Percentiles rank a stretch among this genome's conserved stretches.
These are phyloP conservation scores for Cercopithecus mona DNA, from an alignment of 2,113 vertebrate species.

Conservation along the genomic window DNA sequence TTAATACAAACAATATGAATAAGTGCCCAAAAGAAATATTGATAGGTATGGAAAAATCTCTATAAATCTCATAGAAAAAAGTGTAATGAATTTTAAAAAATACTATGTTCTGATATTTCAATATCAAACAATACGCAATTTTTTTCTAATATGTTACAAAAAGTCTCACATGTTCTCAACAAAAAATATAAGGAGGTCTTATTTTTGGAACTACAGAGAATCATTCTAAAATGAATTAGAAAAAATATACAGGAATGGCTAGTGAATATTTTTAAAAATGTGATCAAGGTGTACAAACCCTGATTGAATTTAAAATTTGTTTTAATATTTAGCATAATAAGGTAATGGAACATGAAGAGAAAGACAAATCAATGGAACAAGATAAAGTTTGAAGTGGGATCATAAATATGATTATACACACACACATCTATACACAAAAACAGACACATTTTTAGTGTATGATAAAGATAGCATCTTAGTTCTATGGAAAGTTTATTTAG, in stretches of 20 bases:
- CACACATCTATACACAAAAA: neutral
- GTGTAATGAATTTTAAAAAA: neutral
- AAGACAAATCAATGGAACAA: neutral
- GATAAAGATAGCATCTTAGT: neutral
- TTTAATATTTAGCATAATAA: neutral
- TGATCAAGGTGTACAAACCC: neutral
- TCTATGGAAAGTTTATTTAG: neutral
- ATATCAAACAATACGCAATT: neutral
- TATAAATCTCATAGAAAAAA: neutral
- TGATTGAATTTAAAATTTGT: neutral
- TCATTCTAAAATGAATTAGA: neutral
- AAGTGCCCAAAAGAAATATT: neutral
- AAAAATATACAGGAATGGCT: neutral
- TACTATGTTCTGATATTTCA: neutral
- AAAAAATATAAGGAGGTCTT: neutral
- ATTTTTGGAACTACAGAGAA: neutral
- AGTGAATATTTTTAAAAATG: neutral
- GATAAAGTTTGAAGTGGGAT: neutral
- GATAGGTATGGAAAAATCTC: neutral
- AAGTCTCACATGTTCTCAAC: neutral
- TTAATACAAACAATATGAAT: neutral
- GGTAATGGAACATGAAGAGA: neutral
- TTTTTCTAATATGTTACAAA: neutral
- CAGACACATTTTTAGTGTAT: neutral
- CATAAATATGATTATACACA: neutral